These are phyloP conservation scores for Ametastegia equiseti DNA, from an alignment of 2,888 invertebrate species.

Conservation along the genomic window DNA sequence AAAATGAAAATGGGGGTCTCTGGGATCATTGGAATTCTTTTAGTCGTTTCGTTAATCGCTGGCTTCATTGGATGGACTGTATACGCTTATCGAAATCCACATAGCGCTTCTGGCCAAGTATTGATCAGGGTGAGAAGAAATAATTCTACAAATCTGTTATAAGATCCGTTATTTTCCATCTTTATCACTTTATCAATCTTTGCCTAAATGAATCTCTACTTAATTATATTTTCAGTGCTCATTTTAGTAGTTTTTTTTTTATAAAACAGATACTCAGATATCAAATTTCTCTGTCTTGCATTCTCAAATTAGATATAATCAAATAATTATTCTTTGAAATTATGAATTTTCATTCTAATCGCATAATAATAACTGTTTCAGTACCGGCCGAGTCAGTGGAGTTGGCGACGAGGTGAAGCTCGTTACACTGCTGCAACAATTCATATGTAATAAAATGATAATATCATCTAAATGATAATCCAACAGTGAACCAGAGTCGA, in stretches of 20 bases:
- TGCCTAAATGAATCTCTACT: too few relatives aligned
- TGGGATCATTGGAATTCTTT: slow-evolving; percentile 83
- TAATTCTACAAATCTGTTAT: background rate
- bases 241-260: too few relatives aligned
- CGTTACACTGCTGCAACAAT: slow-evolving; percentile 96
- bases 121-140: slow-evolving; percentile 90
- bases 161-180: too few relatives aligned
- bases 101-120: slow-evolving; percentile 96
- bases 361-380: slow-evolving; percentile 75
- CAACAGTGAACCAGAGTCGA: slow-evolving; percentile 56
- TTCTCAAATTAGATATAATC: background rate
- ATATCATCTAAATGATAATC: slow-evolving; percentile 57
- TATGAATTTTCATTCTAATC: background rate
- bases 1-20: slow-evolving; percentile 78
- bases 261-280: too few relatives aligned
- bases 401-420: slow-evolving; percentile 93
- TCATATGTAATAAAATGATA: slow-evolving; percentile 85
- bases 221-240: too few relatives aligned
- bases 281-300: slow-evolving; percentile 18
- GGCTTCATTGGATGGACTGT: slow-evolving; percentile 88
- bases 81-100: slow-evolving; percentile 98
- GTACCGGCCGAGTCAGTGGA: slow-evolving; percentile 97
- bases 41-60: slow-evolving; percentile 83
- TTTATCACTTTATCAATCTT: too few relatives aligned
- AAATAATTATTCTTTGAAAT: too few relatives aligned